Conservation (phyloP, 1,140 invertebrate genomes). For the Trigoniulus corallinus region DNA sequence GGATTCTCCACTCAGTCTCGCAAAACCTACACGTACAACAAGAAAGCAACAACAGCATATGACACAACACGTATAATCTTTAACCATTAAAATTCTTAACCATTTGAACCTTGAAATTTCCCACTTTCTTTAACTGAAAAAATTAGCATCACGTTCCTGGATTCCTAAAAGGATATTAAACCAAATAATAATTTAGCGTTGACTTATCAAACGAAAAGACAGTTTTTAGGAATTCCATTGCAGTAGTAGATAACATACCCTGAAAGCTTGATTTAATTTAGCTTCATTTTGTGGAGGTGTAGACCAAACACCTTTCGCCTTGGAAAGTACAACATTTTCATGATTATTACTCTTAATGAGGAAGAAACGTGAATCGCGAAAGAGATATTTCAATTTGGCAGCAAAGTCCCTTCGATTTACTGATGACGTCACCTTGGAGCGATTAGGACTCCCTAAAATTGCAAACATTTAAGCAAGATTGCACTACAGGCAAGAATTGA, state of each 20-base stretch:
- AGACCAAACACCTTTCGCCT: constrained; percentile 93
- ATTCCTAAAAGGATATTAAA: constrained; percentile 16
- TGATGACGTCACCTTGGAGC: neutral
- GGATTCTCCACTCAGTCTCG: constrained; percentile 69
- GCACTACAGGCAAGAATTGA: neutral
- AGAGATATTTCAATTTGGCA: constrained; percentile 84
- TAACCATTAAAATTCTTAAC: neutral
- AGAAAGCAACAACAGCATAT: neutral
- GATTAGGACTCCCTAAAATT: neutral
- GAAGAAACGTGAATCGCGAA: constrained; percentile 88
- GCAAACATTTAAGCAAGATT: neutral
- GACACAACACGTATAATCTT: neutral
- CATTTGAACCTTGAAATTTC: constrained; percentile 31
- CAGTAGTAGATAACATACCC: constrained; percentile 40
- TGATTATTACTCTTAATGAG: constrained; percentile 96
- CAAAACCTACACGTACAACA: constrained; percentile 62
- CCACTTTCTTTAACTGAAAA: constrained; percentile 38
- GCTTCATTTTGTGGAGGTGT: constrained; percentile 92
- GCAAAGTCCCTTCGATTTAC: constrained; percentile 41
- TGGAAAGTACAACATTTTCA: constrained; percentile 87
- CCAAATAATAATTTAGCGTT: no score
- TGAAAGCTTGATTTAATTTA: constrained; percentile 85
- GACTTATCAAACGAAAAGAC: neutral
- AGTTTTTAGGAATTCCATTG: neutral
- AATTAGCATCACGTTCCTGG: constrained; percentile 33